phyloP scores from a whole-genome alignment of 2,113 vertebrate genomes.

The Donacobius atricapilla region DNA sequence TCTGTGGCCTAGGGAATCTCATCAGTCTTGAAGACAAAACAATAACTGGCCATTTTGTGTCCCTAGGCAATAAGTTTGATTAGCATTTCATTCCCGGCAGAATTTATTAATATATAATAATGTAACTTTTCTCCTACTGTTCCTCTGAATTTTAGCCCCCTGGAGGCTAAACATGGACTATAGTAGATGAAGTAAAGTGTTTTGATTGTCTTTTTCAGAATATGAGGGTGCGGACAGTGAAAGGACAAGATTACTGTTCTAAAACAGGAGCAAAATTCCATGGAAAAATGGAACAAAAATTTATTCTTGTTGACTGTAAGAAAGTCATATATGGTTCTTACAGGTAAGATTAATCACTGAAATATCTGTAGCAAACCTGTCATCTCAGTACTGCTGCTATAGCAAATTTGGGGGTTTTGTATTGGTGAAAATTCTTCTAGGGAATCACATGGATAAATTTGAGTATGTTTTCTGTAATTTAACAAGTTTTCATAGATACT shows the following conservation, averaged over 20 bases:
- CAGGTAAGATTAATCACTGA: slow-evolving; percentile 78
- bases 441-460: not conserved
- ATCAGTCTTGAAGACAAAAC: not conserved
- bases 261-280: slow-evolving; percentile 91
- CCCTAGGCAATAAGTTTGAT: not conserved
- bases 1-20: not conserved
- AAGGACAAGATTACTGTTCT: slow-evolving; percentile 90
- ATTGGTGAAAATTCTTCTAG: not conserved
- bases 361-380: not conserved
- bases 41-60: not conserved
- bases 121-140: not conserved
- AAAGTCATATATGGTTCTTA: slow-evolving; percentile 94
- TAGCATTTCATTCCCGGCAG: not conserved
- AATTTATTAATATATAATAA: not conserved
- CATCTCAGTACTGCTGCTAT: not conserved
- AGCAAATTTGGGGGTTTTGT: not conserved
- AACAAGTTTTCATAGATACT: not conserved
- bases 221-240: slow-evolving; percentile 91
- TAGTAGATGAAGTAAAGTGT: not conserved
- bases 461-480: not conserved
- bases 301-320: slow-evolving; percentile 90
- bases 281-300: slow-evolving; percentile 91
- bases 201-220: slow-evolving; percentile 77
- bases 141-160: not conserved
- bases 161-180: not conserved